Evolutionary conservation across 2,888 invertebrate genomes (phyloP), one percentile per base, ranked within the genome.

Genomic region (Stenichneumon culpator): DNA sequence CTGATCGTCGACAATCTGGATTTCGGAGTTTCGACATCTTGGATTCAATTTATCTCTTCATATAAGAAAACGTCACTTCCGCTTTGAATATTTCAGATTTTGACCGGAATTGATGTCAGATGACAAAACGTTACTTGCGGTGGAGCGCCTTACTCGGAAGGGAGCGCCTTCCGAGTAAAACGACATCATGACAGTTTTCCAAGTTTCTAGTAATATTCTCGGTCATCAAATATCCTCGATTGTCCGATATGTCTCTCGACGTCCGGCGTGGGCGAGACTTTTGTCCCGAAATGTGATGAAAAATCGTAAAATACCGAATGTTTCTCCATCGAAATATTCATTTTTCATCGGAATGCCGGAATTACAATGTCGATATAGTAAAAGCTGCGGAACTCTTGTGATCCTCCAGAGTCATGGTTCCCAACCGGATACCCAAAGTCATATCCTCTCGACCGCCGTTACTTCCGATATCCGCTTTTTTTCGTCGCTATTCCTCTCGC

Each of bases 381-480:
- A 68, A 60, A 68, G 22, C 68, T 47, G n/a, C 9, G 7, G 11
- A 68, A 68, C 22, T 11, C 22, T 19, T 68, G 7, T 16, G n/a
- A 54, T 14, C 16, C 11, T 14, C 22, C 32, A 72, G 68, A 25
- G n/a, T 50, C 50, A 28, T 39, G 7, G 9, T 69, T 63, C n/a
- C 22, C 14, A 14, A 36, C 60, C 63, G 44, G 50, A 63, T 81
- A 69, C 75, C 60, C 39, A 36, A 32, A n/a, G 57, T 36, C 47
- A 25, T 25, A 25, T 69, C 19, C 54, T 7, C 25, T 57, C 74
- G 44, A 47, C 44, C 67, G 25, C 25, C 44, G 57, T 69, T 63
- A 75, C 36, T 69, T 50, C 69, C 57, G 60, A 75, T 69, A 81
- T 63, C 74, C 50, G 47, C 14, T 5, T 36, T 36, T 60, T 19